These are phyloP conservation scores for Luperina nickerlii DNA, from an alignment of 2,888 invertebrate species.

Conservation along the genomic window DNA sequence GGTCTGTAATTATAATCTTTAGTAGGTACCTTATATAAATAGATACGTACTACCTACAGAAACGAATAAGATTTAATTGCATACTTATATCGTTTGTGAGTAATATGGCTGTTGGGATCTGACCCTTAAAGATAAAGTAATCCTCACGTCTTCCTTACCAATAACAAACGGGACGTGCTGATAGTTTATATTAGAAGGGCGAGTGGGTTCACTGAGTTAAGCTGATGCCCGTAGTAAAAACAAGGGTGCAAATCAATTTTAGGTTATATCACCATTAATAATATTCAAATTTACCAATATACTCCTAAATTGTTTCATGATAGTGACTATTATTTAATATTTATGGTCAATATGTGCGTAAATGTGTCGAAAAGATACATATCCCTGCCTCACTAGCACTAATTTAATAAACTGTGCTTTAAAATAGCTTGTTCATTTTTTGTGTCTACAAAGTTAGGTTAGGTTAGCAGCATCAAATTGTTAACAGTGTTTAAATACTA, in stretches of 20 bases:
- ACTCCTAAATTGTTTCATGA: slow-evolving; percentile 10
- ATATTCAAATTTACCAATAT: slow-evolving; percentile 25
- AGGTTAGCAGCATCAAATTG: too few species aligned
- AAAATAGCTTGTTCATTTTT: not conserved
- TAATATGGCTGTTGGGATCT: slow-evolving; percentile 2
- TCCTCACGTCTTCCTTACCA: slow-evolving; percentile 24
- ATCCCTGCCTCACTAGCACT: not conserved
- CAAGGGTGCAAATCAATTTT: slow-evolving; percentile 31
- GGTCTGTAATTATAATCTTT: not conserved
- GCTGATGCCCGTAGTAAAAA: slow-evolving; percentile 33
- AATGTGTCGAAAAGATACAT: slow-evolving; percentile 7
- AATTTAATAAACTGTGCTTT: slow-evolving; percentile 8
- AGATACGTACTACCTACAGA: not conserved
- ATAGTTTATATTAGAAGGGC: slow-evolving; percentile 37
- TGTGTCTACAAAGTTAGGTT: not conserved
- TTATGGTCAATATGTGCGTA: slow-evolving; percentile 10
- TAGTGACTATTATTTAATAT: slow-evolving; percentile 36
- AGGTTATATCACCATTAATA: slow-evolving; percentile 7
- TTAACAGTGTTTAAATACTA: not conserved
- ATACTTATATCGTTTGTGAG: slow-evolving; percentile 5
- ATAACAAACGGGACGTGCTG: slow-evolving; percentile 44
- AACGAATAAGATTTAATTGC: not conserved
- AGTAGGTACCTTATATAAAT: not conserved
- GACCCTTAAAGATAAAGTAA: slow-evolving; percentile 43
- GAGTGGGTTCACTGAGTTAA: slow-evolving; percentile 5